Base-by-base conservation (phyloP, 1,140 invertebrate species). In the Diuraphis noxia region DNA sequence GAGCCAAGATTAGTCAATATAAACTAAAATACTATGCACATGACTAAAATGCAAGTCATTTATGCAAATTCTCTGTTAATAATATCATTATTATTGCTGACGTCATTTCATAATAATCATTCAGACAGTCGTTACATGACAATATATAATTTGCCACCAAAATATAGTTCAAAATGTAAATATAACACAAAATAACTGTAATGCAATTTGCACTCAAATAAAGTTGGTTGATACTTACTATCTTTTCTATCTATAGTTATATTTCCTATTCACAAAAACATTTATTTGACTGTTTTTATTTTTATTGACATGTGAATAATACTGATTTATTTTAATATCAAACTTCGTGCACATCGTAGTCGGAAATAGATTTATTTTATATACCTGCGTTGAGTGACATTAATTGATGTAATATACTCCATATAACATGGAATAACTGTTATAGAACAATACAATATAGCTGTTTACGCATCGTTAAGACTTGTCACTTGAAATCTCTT, bases 11-110 rank as follows among this genome's bases (percentile, higher is more conserved):
- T 87, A 56, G 34, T 87, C 10, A 87, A 40, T 87, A 87, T 25
- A 38, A 10, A 38, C 21, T 52, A 17, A 34, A 82, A 46, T 13
- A 56, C 43, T 52, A 43, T 34, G 36, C 85, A 30, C 46, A 23
- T 87, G 36, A 36, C 38, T 30, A 56, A 88, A 63, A n/a, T n/a
- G 86, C 86, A 88, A 88, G 86, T 88, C 86, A 88, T n/a, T 88
- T 63, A 88, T 63, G 86, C 13, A 63, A 88, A 88, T 88, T 38
- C 30, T 41, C 34, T 63, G 49, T 63, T 88, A 56, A n/a, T 40
- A 87, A 87, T 56, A 87, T 87, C 34, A 17, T 36, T 86, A 86
- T 36, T 86, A 52, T 86, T 52, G 86, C 86, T 88, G 49, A 88
- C 86, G 49, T 88, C 86, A 63, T 88, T 40, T 63, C 25, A 19